phyloP scores from a whole-genome alignment of 2,113 vertebrate genomes.

The Baryphthengus martii region DNA sequence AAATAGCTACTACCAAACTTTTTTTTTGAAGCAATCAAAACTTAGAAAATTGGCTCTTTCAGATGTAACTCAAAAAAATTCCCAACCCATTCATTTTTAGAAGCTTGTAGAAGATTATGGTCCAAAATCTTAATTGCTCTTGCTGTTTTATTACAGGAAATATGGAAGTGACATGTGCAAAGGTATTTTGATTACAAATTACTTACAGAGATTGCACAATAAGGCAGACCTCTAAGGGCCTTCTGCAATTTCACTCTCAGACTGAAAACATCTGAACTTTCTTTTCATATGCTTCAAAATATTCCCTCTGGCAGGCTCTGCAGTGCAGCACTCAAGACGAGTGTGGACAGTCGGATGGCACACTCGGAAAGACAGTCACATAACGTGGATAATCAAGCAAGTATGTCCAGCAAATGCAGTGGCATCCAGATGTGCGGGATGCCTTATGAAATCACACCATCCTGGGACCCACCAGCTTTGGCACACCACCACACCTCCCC shows the following conservation, averaged over 20 bases:
- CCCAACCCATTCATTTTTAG: slow-evolving; percentile 13
- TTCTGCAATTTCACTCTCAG: slow-evolving; percentile 59
- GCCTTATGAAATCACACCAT: not conserved
- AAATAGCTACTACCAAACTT: not conserved
- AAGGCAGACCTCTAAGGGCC: slow-evolving; percentile 58
- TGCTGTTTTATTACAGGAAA: slow-evolving; percentile 69
- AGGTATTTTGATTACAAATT: slow-evolving; percentile 69
- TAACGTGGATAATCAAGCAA: not conserved
- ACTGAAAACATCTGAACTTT: slow-evolving; percentile 54
- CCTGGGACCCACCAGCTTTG: not conserved
- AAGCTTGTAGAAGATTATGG: slow-evolving; percentile 34
- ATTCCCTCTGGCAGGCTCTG: not conserved
- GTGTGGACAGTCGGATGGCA: not conserved
- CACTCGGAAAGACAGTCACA: not conserved
- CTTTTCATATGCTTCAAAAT: not conserved
- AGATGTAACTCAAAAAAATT: not conserved
- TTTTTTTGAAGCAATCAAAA: not conserved
- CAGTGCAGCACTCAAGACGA: not conserved
- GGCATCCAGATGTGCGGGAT: not conserved
- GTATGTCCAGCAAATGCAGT: not conserved
- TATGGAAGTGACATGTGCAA: slow-evolving; percentile 64
- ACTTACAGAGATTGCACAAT: slow-evolving; percentile 66
- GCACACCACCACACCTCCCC: not conserved
- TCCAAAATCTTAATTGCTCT: slow-evolving; percentile 64
- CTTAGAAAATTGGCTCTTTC: not conserved